A percentile compares a stretch with the other conserved stretches of the same genome.
Conservation (phyloP, 53 echinoderm and acorn worm species). For the Paracentrotus lividus region DNA sequence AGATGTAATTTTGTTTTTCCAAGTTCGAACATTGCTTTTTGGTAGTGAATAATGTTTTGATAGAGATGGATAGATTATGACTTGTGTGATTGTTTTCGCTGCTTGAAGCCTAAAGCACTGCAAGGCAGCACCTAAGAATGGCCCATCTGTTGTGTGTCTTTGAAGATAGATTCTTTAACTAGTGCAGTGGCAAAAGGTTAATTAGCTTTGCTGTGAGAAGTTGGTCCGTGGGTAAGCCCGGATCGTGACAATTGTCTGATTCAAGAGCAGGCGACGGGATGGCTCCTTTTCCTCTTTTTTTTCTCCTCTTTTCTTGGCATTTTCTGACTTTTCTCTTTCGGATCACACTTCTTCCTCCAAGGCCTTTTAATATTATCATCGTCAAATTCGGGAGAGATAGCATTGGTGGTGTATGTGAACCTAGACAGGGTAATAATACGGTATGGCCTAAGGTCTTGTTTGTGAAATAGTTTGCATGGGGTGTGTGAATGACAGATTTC, state of each 20-base stretch:
- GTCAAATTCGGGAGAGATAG: slow-evolving; percentile 44
- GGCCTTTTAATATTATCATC: slow-evolving; percentile 72
- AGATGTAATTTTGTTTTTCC: slow-evolving; percentile 31
- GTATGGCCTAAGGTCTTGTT: slow-evolving; percentile 54
- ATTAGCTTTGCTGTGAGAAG: slow-evolving; percentile 63
- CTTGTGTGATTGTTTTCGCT: slow-evolving; percentile 30
- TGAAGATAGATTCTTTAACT: slow-evolving; percentile 60
- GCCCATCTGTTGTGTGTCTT: slow-evolving; percentile 37
- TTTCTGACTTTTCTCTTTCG: slow-evolving; percentile 60
- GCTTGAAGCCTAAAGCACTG: slow-evolving; percentile 19
- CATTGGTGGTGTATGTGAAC: slow-evolving; percentile 50
- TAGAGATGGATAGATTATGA: slow-evolving; percentile 21
- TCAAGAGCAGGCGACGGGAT: slow-evolving; percentile 55
- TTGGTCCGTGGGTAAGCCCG: slow-evolving; percentile 63
- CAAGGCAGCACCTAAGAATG: slow-evolving; percentile 24
- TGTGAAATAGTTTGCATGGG: slow-evolving; percentile 73
- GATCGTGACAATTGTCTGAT: slow-evolving; percentile 69
- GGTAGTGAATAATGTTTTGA: slow-evolving; percentile 39
- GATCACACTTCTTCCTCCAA: slow-evolving; percentile 63
- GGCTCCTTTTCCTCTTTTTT: slow-evolving; percentile 57
- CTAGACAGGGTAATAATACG: slow-evolving; percentile 66
- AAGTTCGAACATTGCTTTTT: slow-evolving; percentile 10
- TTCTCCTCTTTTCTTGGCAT: slow-evolving; percentile 18
- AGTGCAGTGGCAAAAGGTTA: slow-evolving; percentile 68
- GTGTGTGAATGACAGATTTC: slow-evolving; percentile 72